A percentile compares a stretch with the other conserved stretches of the same genome.
These are phyloP conservation scores for Drosophila sp. DNA, from an alignment of 1,140 invertebrate species.

Conservation along the genomic window DNA sequence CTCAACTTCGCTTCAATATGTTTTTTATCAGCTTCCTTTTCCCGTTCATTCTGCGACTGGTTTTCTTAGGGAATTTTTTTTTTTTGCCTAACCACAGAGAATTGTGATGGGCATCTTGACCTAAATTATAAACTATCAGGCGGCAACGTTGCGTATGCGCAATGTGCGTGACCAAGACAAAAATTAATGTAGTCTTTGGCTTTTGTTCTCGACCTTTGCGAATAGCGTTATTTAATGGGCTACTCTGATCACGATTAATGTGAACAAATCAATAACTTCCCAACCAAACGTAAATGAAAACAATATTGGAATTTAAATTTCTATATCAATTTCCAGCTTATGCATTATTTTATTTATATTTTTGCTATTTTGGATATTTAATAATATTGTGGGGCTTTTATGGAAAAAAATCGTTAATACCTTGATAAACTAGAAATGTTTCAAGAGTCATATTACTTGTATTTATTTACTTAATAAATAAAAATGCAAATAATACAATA, in stretches of 20 bases:
- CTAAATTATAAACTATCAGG: constrained; percentile 21
- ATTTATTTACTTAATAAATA: too few relatives aligned
- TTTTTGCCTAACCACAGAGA: not conserved
- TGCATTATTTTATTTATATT: not conserved
- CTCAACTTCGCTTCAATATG: not conserved
- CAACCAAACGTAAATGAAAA: not conserved
- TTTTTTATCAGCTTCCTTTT: constrained; percentile 1
- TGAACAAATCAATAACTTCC: constrained; percentile 19
- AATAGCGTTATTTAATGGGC: constrained; percentile 20
- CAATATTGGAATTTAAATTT: not conserved
- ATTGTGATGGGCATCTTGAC: constrained; percentile 26
- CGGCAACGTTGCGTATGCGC: constrained; percentile 36
- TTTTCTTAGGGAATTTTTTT: not conserved
- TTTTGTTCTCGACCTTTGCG: constrained; percentile 2
- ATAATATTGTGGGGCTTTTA: not conserved
- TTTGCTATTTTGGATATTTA: not conserved
- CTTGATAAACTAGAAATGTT: too few relatives aligned
- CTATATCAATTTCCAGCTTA: not conserved
- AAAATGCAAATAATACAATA: too few relatives aligned
- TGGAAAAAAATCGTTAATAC: too few relatives aligned
- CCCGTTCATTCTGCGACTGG: not conserved
- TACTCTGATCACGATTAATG: constrained; percentile 12
- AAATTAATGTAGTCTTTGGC: not conserved
- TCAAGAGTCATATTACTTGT: too few relatives aligned
- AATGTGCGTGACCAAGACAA: constrained; percentile 8